phyloP scores from a whole-genome alignment of 2,888 invertebrate genomes.

The Drosophila neutralis region DNA sequence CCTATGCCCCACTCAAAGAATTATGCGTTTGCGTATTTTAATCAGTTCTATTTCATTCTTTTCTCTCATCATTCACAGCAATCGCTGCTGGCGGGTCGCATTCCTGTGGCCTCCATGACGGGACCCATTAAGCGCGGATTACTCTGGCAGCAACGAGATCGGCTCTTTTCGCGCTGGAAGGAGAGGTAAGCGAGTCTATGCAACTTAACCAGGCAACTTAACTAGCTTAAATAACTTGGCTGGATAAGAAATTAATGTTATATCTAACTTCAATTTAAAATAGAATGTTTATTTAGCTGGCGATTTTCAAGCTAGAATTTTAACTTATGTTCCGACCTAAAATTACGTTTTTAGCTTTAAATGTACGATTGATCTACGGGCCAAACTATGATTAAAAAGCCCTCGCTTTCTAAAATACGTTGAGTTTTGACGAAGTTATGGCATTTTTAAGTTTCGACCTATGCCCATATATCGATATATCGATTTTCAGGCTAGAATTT shows the following conservation, averaged over 20 bases:
- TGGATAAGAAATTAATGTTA: not conserved
- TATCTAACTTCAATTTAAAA: not conserved
- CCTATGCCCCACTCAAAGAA: not conserved
- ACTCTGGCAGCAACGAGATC: conserved; percentile 88
- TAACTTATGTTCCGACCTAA: too few species aligned
- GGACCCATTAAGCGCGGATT: conserved; percentile 88
- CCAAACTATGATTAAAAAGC: too few species aligned
- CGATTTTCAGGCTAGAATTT: too few species aligned
- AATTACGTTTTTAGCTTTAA: too few species aligned
- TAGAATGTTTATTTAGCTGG: not conserved
- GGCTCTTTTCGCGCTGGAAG: conserved; percentile 88
- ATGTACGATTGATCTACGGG: too few species aligned
- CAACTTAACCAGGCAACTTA: not conserved
- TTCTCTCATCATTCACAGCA: conserved; percentile 75
- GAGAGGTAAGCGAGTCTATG: conserved; percentile 84
- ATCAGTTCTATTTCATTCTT: conserved; percentile 31
- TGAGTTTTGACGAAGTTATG: too few species aligned
- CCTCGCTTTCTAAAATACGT: fast-evolving
- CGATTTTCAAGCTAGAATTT: too few species aligned
- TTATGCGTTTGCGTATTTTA: conserved; percentile 25
- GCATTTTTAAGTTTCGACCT: too few species aligned
- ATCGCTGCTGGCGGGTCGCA: conserved; percentile 84
- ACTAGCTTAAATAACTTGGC: not conserved
- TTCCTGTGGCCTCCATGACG: conserved; percentile 85
- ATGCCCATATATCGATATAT: too few species aligned